Percentiles rank a stretch among this genome's conserved stretches.
Evolutionary conservation across 2,888 invertebrate genomes (phyloP).

Genomic region (Rhingia campestris): DNA sequence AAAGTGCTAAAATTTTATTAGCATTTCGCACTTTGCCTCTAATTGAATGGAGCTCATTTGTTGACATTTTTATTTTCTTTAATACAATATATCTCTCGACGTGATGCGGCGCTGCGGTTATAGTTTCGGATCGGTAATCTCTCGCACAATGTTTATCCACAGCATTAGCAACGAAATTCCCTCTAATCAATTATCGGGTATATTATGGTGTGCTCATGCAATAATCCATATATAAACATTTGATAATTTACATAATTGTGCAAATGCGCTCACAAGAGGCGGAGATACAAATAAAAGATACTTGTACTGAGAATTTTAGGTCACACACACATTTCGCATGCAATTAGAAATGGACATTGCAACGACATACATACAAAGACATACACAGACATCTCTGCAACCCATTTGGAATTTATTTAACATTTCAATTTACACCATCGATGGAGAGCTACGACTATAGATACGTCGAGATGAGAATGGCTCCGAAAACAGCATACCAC

Average conservation of each 20-base stretch:
- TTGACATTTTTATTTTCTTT: conserved; percentile 65
- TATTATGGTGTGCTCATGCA: conserved; percentile 53
- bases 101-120: neutral
- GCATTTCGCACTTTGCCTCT: conserved; percentile 71
- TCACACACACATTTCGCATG: conserved; percentile 46
- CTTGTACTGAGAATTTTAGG: conserved; percentile 39
- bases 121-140: neutral
- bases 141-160: conserved; percentile 38
- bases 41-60: conserved; percentile 72
- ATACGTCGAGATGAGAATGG: conserved; percentile 17
- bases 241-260: conserved; percentile 70
- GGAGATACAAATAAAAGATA: neutral
- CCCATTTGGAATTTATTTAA: conserved; percentile 69
- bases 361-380: conserved; percentile 35
- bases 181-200: conserved; percentile 69
- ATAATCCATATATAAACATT: conserved; percentile 66
- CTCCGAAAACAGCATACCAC: conserved; percentile 10
- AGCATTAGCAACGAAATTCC: conserved; percentile 51
- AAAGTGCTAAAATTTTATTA: conserved; percentile 73
- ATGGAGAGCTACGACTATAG: conserved; percentile 14
- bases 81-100: conserved; percentile 10
- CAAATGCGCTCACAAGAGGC: conserved; percentile 17
- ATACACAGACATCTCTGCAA: conserved; percentile 25
- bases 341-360: conserved; percentile 58
- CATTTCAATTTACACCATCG: conserved; percentile 71